phyloP scores from a whole-genome alignment of 2,888 invertebrate genomes.

The Endomychus coccineus region DNA sequence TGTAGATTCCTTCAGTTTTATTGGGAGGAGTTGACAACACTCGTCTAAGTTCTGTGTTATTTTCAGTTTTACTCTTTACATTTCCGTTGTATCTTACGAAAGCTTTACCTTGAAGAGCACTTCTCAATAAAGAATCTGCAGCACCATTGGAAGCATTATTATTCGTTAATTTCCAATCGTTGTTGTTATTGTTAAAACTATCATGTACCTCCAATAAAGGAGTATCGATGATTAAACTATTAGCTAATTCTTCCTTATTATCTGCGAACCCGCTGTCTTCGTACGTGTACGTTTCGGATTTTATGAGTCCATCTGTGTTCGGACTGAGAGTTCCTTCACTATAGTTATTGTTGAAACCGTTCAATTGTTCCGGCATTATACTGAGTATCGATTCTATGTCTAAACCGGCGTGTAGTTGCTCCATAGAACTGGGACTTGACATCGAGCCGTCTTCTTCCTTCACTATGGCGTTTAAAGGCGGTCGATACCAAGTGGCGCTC shows the following conservation, averaged over 20 bases:
- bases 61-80: constrained; percentile 33
- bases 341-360: constrained; percentile 53
- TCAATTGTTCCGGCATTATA: constrained; percentile 58
- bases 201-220: constrained; percentile 51
- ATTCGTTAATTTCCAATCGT: constrained; percentile 72
- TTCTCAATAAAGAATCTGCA: constrained; percentile 70
- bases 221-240: constrained; percentile 45
- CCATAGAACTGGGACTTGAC: constrained; percentile 54
- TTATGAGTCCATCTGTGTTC: constrained; percentile 55
- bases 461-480: constrained; percentile 52
- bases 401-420: constrained; percentile 51
- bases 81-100: constrained; percentile 42
- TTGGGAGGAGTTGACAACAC: constrained; percentile 46
- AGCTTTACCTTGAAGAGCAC: constrained; percentile 75
- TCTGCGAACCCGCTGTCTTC: constrained; percentile 72
- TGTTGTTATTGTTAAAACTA: constrained; percentile 63
- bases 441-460: constrained; percentile 59
- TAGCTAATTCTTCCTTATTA: constrained; percentile 50
- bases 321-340: constrained; percentile 50
- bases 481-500: constrained; percentile 46
- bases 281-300: constrained; percentile 65
- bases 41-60: constrained; percentile 50
- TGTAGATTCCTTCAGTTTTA: constrained; percentile 42
- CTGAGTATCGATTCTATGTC: constrained; percentile 77
- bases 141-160: constrained; percentile 38